Base-by-base conservation (phyloP, 2,888 invertebrate species). In the Machimus rusticus region DNA sequence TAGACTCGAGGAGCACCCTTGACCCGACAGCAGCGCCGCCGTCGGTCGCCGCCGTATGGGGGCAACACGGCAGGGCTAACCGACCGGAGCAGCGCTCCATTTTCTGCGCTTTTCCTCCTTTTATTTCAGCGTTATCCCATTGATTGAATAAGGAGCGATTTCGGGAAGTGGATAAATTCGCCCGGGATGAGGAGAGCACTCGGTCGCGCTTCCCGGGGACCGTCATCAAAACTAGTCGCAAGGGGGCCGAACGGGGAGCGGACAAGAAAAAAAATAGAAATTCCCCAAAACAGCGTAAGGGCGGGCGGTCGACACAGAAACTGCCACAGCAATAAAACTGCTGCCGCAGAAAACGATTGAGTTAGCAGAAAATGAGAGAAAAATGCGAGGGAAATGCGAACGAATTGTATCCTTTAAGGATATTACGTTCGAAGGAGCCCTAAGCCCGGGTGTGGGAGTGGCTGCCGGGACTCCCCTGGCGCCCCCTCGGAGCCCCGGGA, bases 231-330 rank as follows among this genome's bases (percentile, higher is more conserved):
- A 76, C 66, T 66, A 66, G 66, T 66, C 66, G 66, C 12, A 23
- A 66, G 66, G 55, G 55, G 66, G 66, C 39, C n/a, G 34, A 6
- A 34, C 31, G 66, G 37, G 37, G 39, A 34, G 16, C 46, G 14
- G 74, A 66, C 77, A 86, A 86, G n/a, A n/a, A n/a, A n/a, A n/a
- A n/a, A n/a, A n/a, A n/a, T n/a, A n/a, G n/a, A 86, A 86, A 16
- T 79, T 28, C 28, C 34, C 37, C 16, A 6, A 43, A 88, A 94
- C 94, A 94, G 93, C 94, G 93, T 93, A 94, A 94, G 94, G 94
- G 94, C 94, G 94, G 94, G 94, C 94, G 94, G 94, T 92, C 89
- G 88, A 87, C 91, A 90, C 91, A 90, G 55, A 86, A 86, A 87
- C 77, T 88, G 84, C 86, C 84, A 86, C 76, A 86, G 87, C 86